These are phyloP conservation scores for Villa cingulata DNA, from an alignment of 2,888 invertebrate species.

Conservation along the genomic window DNA sequence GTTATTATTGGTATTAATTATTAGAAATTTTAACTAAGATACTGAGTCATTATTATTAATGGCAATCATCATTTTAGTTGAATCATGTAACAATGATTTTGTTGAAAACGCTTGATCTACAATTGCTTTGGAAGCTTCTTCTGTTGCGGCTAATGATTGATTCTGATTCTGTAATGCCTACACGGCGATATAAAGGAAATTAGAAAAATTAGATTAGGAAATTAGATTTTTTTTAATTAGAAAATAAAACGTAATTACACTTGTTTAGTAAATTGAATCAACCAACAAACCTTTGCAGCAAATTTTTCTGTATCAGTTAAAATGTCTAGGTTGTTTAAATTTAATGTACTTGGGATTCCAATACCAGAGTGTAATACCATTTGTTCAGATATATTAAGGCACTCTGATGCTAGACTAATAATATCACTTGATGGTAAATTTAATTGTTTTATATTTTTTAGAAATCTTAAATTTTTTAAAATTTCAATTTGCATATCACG, in stretches of 20 bases:
- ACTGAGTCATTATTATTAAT: no score
- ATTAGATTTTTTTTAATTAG: not conserved
- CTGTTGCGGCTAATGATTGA: constrained; percentile 32
- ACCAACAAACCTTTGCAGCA: constrained; percentile 24
- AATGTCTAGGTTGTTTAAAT: constrained; percentile 25
- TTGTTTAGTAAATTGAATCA: not conserved
- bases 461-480: constrained; percentile 31
- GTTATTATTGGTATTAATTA: no score
- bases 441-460: constrained; percentile 30
- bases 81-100: not conserved
- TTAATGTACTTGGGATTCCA: constrained; percentile 31
- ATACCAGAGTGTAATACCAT: constrained; percentile 34
- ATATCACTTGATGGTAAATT: constrained; percentile 33
- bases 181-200: not conserved
- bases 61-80: not conserved
- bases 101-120: constrained; percentile 26
- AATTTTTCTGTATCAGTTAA: constrained; percentile 31
- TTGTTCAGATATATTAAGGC: constrained; percentile 33
- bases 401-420: constrained; percentile 30
- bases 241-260: not conserved
- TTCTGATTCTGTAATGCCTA: constrained; percentile 29
- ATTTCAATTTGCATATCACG: constrained; percentile 35
- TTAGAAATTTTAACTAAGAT: no score
- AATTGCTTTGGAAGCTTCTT: constrained; percentile 33
- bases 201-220: no score